Evolutionary conservation across 2,113 vertebrate species (phyloP).

Genomic region (Perccottus glenii): DNA sequence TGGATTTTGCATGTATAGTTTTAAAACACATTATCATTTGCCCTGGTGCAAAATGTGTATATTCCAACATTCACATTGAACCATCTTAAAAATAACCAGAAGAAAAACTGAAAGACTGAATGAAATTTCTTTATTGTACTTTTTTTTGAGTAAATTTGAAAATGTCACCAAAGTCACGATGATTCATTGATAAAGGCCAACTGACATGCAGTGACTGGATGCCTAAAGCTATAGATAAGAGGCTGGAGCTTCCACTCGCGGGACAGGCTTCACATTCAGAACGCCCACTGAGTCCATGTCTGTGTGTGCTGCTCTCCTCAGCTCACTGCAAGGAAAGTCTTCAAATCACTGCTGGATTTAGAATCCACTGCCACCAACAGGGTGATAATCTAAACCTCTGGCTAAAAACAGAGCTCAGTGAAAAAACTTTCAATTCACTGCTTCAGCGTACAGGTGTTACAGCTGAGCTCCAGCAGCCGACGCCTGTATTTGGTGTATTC

Average conservation of each 20-base stretch:
- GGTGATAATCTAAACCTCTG: slow-evolving; percentile 10
- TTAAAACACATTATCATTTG: no score
- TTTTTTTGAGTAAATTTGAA: background rate
- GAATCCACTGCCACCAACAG: slow-evolving; percentile 19
- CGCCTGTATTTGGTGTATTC: background rate
- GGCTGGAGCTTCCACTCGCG: slow-evolving; percentile 15
- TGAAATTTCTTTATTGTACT: no score
- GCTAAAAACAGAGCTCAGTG: background rate
- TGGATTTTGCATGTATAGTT: slow-evolving; percentile 15
- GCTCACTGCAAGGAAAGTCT: background rate
- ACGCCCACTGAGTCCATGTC: slow-evolving; percentile 20
- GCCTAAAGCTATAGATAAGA: slow-evolving; percentile 33
- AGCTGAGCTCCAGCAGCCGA: slow-evolving; percentile 4
- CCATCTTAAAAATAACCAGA: no score
- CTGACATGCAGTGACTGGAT: slow-evolving; percentile 20
- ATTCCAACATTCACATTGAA: no score
- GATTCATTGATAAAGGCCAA: slow-evolving; percentile 33
- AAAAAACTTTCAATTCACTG: slow-evolving; percentile 12
- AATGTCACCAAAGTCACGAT: background rate
- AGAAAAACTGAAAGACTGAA: no score
- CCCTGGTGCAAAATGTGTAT: no score
- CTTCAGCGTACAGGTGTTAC: background rate
- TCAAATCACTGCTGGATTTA: slow-evolving; percentile 10
- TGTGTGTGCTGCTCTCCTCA: background rate
- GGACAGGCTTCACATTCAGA: slow-evolving; percentile 6